Conservation (phyloP, 2,888 invertebrate species). For the Lasioglossum zephyrum region DNA sequence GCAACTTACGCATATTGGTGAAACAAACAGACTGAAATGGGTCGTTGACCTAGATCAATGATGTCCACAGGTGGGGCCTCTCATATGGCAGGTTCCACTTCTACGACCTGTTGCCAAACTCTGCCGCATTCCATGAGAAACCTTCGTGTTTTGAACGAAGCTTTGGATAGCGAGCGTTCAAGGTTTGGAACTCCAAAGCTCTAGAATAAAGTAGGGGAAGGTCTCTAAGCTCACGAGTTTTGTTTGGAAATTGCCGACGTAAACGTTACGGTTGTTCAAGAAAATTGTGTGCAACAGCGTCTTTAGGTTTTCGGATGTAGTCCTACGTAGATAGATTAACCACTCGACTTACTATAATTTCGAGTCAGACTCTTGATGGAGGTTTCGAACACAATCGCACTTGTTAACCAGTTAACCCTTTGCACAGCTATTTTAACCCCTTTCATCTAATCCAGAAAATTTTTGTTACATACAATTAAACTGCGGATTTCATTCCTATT, state of each 20-base stretch:
- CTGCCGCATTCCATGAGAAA: background rate
- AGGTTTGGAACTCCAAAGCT: background rate
- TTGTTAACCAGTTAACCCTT: background rate
- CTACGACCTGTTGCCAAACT: slow-evolving; percentile 19
- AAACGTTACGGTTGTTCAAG: background rate
- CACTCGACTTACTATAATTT: background rate
- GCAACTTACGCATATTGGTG: background rate
- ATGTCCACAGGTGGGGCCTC: slow-evolving; percentile 16
- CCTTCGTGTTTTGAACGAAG: slow-evolving; percentile 8
- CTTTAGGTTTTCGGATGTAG: background rate
- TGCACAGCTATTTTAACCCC: background rate
- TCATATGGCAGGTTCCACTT: slow-evolving; percentile 13
- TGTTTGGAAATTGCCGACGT: background rate
- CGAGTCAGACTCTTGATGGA: background rate
- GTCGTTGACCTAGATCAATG: slow-evolving; percentile 2
- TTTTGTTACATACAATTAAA: no score
- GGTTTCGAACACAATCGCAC: background rate
- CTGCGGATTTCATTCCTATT: no score
- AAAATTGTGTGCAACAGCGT: background rate
- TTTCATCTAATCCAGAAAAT: no score
- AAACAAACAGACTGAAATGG: slow-evolving; percentile 4
- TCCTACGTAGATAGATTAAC: background rate
- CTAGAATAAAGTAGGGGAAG: background rate
- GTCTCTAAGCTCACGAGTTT: background rate
- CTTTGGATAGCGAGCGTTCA: background rate